Percentiles rank a stretch among this genome's conserved stretches.
Conservation (phyloP, 2,797 vertebrate genomes). For the Onychomys leucogaster region DNA sequence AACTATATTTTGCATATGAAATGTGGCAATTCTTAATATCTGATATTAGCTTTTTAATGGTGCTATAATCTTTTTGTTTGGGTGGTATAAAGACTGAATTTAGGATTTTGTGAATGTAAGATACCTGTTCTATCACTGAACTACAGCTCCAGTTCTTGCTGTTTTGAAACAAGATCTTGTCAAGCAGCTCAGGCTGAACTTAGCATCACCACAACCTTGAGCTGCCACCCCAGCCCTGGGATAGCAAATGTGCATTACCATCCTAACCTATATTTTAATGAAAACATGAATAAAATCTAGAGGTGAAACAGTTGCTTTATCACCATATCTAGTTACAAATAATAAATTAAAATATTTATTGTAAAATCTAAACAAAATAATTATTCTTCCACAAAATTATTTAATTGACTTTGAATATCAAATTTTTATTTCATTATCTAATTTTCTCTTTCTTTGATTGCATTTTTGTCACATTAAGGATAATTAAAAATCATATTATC, state of each 20-base stretch:
- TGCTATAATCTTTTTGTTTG: not conserved
- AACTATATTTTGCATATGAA: not conserved
- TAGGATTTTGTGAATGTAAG: not conserved
- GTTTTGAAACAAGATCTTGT: not conserved
- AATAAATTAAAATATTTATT: not conserved
- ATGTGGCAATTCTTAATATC: not conserved
- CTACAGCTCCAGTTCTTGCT: not conserved
- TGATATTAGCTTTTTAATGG: not conserved
- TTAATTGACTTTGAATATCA: not conserved
- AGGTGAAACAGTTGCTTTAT: not conserved
- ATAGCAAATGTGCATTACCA: not conserved
- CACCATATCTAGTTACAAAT: not conserved
- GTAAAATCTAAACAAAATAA: not conserved
- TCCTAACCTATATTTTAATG: not conserved
- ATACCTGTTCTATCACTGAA: not conserved
- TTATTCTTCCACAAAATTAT: not conserved
- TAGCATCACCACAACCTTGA: too few relatives aligned
- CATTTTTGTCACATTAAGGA: not conserved
- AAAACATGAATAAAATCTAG: not conserved
- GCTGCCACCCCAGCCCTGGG: fast-evolving
- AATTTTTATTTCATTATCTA: not conserved
- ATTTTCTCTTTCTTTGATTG: not conserved
- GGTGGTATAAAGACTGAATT: not conserved
- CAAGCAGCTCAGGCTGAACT: too few relatives aligned
- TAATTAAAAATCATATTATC: too few relatives aligned